A percentile compares a stretch with the other conserved stretches of the same genome.
phyloP scores from a whole-genome alignment of 1,140 invertebrate species.

The Augochlora pura region DNA sequence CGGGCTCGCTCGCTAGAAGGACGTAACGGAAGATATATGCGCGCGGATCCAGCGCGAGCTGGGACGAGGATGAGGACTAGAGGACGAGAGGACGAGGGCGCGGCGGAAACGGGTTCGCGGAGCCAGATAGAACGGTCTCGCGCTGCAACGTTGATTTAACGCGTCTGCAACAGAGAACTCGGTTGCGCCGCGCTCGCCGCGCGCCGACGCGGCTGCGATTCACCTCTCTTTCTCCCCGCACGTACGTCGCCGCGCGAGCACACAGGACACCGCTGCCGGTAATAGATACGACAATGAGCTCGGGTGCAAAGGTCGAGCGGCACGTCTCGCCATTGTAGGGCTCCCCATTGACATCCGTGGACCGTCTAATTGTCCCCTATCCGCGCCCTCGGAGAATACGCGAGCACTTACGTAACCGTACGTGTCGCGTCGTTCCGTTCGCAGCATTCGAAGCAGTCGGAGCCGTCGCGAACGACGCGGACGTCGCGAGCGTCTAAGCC shows the following conservation, averaged over 20 bases:
- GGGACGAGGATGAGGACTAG: no score
- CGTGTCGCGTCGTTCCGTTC: background rate
- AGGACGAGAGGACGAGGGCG: no score
- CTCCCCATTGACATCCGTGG: conserved; percentile 56
- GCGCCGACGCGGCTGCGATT: conserved; percentile 23
- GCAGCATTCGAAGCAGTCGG: no score
- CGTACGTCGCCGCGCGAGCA: background rate
- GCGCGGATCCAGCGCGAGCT: background rate
- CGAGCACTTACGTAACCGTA: conserved; percentile 9
- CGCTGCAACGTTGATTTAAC: conserved; percentile 59
- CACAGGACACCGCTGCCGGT: conserved; percentile 28
- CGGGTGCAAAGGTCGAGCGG: conserved; percentile 51
- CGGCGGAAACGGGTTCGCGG: conserved; percentile 1
- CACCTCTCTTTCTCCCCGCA: background rate
- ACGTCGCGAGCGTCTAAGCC: no score
- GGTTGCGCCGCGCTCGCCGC: background rate
- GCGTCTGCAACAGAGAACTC: conserved; percentile 37
- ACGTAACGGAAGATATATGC: conserved; percentile 36
- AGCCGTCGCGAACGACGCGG: background rate
- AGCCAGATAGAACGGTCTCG: conserved; percentile 10
- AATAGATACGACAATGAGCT: conserved; percentile 63
- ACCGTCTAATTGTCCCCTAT: conserved; percentile 60
- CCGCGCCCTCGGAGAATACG: conserved; percentile 44
- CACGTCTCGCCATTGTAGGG: conserved; percentile 52
- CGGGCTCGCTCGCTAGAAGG: conserved; percentile 21